Base-by-base conservation (phyloP, 2,888 invertebrate genomes). In the Tuta absoluta region DNA sequence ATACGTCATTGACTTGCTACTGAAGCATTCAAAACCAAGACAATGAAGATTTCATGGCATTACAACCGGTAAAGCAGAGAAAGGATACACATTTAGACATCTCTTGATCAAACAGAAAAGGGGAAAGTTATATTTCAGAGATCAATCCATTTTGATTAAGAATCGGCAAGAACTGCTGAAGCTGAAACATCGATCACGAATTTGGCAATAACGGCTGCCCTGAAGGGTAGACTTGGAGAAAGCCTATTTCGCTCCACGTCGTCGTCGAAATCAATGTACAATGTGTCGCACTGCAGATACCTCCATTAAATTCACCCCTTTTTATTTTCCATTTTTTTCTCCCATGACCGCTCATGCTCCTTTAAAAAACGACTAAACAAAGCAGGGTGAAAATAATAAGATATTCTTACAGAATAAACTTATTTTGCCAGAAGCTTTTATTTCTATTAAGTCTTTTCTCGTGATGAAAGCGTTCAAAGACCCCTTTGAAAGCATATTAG, bases 241-340 rank as follows among this genome's bases (percentile, higher is more conserved):
- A 68, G 68, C 67, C 67, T 69, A 72, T 70, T 74, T 73, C 69
- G 68, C 76, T 73, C 76, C 68, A 72, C 78, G 74, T 78, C 68
- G 74, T 78, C 68, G 10, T 37, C 37, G 58, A 51, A 82, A 86
- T 85, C 82, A 80, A 84, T 84, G 81, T 80, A 71, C 71, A 72
- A 79, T 73, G 74, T 84, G 88, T 84, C 88, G 87, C 88, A 87
- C 78, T 87, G 87, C 87, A 84, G 87, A 86, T 85, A 76, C 74
- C 72, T 73, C 63, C 66, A 69, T 73, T 69, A 68, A 71, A 45
- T 45, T 67, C 70, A 66, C 65, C 67, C 65, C 28, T 49, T 21
- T 49, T 49, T 19, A 14, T 4, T 28, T 28, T 5, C 28, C 28
- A 28, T 4, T 28, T 28, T 4, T 28, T 28, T 28, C 28, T 28